These are phyloP conservation scores for Drosophila formosana DNA, from an alignment of 2,888 invertebrate genomes.

Conservation along the genomic window DNA sequence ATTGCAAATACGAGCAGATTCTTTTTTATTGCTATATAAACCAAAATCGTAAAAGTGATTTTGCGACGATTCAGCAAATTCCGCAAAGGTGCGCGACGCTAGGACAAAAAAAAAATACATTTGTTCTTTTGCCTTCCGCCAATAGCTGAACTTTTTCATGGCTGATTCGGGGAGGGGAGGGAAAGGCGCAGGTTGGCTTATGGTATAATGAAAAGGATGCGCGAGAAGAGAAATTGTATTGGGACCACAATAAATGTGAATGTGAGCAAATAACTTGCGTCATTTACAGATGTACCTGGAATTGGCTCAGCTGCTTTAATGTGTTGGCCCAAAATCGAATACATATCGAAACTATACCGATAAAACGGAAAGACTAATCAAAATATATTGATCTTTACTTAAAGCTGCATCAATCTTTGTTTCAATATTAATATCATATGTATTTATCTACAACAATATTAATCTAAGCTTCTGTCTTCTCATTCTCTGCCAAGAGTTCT, in stretches of 20 bases:
- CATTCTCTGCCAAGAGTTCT: too few species aligned
- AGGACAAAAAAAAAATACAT: conserved; percentile 37
- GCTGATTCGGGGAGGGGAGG: background rate
- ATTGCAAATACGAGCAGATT: conserved; percentile 36
- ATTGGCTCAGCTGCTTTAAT: conserved; percentile 10
- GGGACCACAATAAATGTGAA: conserved; percentile 44
- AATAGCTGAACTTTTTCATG: conserved; percentile 39
- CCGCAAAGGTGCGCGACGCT: conserved; percentile 42
- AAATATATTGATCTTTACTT: background rate
- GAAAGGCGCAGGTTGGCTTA: background rate
- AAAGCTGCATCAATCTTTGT: background rate
- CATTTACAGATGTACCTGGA: conserved; percentile 29
- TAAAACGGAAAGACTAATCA: background rate
- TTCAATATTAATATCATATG: background rate
- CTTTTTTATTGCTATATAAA: conserved; percentile 71
- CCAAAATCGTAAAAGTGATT: conserved; percentile 80
- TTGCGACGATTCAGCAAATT: conserved; percentile 78
- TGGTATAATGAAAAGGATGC: conserved; percentile 23
- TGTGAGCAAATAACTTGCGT: conserved; percentile 46
- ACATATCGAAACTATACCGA: background rate
- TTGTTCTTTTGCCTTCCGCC: conserved; percentile 21
- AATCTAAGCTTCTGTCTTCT: too few species aligned
- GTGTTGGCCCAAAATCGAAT: background rate
- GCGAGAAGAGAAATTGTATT: conserved; percentile 29
- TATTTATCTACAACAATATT: background rate